These are phyloP conservation scores for Mya arenaria DNA, from an alignment of 1,140 invertebrate species.

Conservation along the genomic window DNA sequence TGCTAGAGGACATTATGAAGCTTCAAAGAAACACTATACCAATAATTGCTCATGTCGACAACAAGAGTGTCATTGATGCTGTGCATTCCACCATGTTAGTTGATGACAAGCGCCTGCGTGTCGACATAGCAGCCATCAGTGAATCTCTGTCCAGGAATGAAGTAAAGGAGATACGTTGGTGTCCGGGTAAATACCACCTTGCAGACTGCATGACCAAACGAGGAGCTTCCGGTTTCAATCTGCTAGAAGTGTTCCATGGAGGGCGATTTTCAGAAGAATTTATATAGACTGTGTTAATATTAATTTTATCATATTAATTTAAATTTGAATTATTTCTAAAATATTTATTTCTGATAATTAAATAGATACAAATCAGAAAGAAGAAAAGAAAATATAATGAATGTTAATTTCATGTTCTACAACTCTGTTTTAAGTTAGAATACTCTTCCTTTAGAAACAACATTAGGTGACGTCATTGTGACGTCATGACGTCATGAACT, in stretches of 20 bases:
- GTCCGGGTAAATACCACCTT: constrained; percentile 30
- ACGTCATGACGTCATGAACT: too few relatives aligned
- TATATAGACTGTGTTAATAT: constrained; percentile 17
- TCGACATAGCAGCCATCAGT: constrained; percentile 56
- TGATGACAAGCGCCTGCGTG: constrained; percentile 52
- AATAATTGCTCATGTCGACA: constrained; percentile 58
- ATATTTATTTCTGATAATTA: too few relatives aligned
- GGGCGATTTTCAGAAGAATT: constrained; percentile 9
- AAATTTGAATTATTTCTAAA: too few relatives aligned
- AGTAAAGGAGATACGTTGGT: constrained; percentile 34
- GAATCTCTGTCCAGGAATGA: constrained; percentile 25
- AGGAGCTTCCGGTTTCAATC: constrained; percentile 17
- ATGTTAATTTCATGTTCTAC: too few relatives aligned
- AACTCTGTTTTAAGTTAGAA: too few relatives aligned
- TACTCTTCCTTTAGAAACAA: too few relatives aligned
- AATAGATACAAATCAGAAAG: too few relatives aligned
- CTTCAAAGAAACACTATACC: constrained; percentile 8
- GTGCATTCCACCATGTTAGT: constrained; percentile 61
- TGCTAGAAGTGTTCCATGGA: constrained; percentile 23
- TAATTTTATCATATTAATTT: too few relatives aligned
- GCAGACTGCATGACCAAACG: constrained; percentile 44
- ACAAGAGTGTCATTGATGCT: constrained; percentile 59
- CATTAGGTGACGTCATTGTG: too few relatives aligned
- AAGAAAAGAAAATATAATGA: too few relatives aligned
- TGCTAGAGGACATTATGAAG: too few relatives aligned